Conservation (phyloP, 2,113 vertebrate species). For the Noturus placidus region DNA sequence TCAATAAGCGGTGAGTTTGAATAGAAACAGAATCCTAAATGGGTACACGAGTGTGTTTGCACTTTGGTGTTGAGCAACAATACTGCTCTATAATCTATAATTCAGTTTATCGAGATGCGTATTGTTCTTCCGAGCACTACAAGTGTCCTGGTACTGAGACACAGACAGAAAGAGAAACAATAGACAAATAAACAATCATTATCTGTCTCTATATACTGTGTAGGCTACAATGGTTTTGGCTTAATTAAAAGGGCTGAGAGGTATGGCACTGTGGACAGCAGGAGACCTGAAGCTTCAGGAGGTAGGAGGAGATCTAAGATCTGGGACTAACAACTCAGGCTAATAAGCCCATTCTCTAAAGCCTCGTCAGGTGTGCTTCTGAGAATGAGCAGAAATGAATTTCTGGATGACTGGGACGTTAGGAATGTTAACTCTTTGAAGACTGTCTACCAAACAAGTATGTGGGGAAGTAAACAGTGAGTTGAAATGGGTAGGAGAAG, state of each 20-base stretch:
- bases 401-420: background rate
- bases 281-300: constrained; percentile 15
- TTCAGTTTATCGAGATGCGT: constrained; percentile 6
- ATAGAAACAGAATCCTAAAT: constrained; percentile 18
- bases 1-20: background rate
- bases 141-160: background rate
- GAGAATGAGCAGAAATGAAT: background rate
- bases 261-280: background rate
- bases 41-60: background rate
- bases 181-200: background rate
- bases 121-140: background rate
- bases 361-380: background rate
- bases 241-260: background rate
- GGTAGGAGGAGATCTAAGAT: background rate
- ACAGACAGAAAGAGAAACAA: background rate
- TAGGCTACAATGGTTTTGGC: background rate
- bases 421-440: background rate
- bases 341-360: background rate
- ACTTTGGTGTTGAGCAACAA: background rate
- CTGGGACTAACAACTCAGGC: background rate
- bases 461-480: background rate
- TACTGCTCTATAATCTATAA: constrained; percentile 29
- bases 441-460: background rate
- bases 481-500: background rate
- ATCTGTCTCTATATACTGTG: too few relatives aligned